phyloP scores from a whole-genome alignment of 2,797 vertebrate species.

The Okamejei kenojei region DNA sequence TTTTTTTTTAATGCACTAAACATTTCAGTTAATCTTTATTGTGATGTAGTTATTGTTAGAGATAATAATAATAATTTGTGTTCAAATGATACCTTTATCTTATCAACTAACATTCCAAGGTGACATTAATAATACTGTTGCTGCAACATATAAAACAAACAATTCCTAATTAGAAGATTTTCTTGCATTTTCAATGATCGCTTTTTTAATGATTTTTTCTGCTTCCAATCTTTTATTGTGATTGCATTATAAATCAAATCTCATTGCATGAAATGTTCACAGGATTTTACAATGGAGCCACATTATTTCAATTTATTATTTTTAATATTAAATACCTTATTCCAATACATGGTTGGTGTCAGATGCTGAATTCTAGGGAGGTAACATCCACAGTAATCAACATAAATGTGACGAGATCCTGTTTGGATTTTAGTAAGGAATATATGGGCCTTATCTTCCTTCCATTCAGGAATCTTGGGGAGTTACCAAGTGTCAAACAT shows the following conservation, averaged over 20 bases:
- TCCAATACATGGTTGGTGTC: background rate
- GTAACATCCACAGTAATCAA: background rate
- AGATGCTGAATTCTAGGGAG: background rate
- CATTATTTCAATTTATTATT: background rate
- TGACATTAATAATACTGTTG: background rate
- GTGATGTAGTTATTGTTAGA: background rate
- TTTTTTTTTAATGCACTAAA: background rate
- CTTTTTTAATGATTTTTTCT: background rate
- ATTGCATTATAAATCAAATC: background rate
- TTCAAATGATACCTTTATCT: background rate
- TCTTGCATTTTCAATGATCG: background rate
- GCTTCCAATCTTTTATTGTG: background rate
- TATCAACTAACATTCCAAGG: background rate
- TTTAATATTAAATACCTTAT: background rate
- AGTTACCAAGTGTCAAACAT: background rate
- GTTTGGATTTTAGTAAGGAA: background rate
- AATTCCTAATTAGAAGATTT: background rate
- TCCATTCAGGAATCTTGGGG: background rate
- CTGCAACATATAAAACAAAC: background rate
- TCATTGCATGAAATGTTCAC: background rate
- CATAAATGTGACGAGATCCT: background rate
- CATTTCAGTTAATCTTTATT: background rate
- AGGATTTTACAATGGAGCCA: background rate
- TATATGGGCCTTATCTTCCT: background rate
- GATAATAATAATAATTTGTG: background rate